Base-by-base conservation (phyloP, 2,888 invertebrate species). In the Anagyrus pseudococci region DNA sequence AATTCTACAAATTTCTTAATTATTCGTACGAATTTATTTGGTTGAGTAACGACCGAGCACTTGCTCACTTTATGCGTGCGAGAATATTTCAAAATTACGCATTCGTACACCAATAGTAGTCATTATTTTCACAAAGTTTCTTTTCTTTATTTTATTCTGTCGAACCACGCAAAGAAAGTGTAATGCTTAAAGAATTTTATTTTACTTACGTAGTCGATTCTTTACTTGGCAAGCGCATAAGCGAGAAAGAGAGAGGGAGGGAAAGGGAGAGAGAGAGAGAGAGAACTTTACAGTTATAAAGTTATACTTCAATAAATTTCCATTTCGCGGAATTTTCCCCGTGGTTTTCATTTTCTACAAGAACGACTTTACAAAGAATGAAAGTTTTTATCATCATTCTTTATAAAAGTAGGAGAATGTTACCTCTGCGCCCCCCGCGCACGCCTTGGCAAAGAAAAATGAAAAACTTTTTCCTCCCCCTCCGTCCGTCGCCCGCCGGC, bases 261-360 rank as follows among this genome's bases (percentile, higher is more conserved):
- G n/a, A n/a, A n/a, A n/a, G n/a, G n/a, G n/a, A n/a, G n/a, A n/a
- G n/a, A n/a, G n/a, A n/a, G n/a, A n/a, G n/a, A n/a, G n/a, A n/a
- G n/a, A n/a, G 29, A 63, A 55, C 29, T 50, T 46, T 43, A 29
- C 54, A 52, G 62, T 66, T 62, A 58, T 62, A 66, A 66, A 66
- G 62, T 66, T 58, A 61, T 55, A 43, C 65, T 62, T 54, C 61
- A 58, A 66, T 66, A 66, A 62, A 66, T 66, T 66, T 66, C 55
- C 62, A 66, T 66, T 58, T 58, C 48, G 47, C 22, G 54, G 44
- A 55, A 10, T 19, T 62, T 54, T 55, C 8, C 29, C 29, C 40
- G 52, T 40, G 55, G 62, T 62, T 66, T 66, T 66, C 55, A 66
- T 66, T 66, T 59, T 62, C 65, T 62, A 52, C 58, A 44, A 62